Evolutionary conservation across 2,113 vertebrate genomes (phyloP).

Genomic region (Dipodomys ordii): DNA sequence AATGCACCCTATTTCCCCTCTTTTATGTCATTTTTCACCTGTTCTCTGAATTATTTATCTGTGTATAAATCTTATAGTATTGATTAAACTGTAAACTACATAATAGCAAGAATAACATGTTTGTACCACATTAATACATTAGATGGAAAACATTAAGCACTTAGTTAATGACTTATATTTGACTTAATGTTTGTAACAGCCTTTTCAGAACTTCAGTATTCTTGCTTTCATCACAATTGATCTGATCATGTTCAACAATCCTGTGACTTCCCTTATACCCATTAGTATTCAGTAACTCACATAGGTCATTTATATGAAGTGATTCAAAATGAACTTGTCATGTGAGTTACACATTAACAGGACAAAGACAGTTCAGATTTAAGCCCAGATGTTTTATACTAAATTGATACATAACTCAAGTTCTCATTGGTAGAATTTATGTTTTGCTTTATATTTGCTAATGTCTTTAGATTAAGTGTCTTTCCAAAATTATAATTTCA

Average conservation of each 20-base stretch:
- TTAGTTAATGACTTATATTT: constrained; percentile 29
- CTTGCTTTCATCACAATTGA: constrained; percentile 26
- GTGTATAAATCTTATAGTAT: not conserved
- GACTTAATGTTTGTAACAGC: not conserved
- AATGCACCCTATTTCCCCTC: not conserved
- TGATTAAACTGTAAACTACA: not conserved
- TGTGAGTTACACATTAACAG: not conserved
- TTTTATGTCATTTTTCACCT: not conserved
- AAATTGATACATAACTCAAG: constrained; percentile 63
- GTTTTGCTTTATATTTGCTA: constrained; percentile 50
- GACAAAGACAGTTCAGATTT: constrained; percentile 34
- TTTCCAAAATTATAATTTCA: constrained; percentile 66
- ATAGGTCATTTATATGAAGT: not conserved
- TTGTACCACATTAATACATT: not conserved
- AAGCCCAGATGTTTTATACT: constrained; percentile 43
- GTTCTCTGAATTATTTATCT: constrained; percentile 2
- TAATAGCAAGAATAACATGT: not conserved
- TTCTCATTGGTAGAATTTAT: constrained; percentile 39
- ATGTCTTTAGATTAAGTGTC: constrained; percentile 60
- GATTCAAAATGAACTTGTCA: constrained; percentile 1
- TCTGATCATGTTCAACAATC: not conserved
- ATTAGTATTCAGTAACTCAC: not conserved
- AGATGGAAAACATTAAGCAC: not conserved
- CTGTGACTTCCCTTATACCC: not conserved
- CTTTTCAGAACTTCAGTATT: not conserved